phyloP scores from a whole-genome alignment of 1,140 invertebrate species.

The Chironomus tepperi region DNA sequence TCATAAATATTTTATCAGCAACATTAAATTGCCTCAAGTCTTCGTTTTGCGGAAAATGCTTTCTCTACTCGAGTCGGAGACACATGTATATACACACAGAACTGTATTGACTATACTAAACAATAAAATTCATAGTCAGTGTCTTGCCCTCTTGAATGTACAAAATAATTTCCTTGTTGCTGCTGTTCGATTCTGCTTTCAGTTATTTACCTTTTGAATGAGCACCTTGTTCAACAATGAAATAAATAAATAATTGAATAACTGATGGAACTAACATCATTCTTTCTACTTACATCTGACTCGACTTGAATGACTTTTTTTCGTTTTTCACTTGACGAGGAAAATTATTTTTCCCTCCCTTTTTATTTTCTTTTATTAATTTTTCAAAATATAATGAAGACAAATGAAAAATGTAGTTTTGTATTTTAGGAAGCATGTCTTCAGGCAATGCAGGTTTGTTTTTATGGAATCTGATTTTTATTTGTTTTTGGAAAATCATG shows the following conservation, averaged over 20 bases:
- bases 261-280: not conserved
- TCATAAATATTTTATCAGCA: constrained; percentile 3
- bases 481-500: no score
- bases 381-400: not conserved
- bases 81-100: not conserved
- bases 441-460: not conserved
- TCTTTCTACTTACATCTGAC: not conserved
- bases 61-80: not conserved
- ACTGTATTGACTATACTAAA: not conserved
- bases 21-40: constrained; percentile 7
- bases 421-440: not conserved
- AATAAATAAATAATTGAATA: constrained; percentile 15
- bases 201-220: constrained; percentile 8
- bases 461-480: no score
- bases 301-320: not conserved
- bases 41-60: not conserved
- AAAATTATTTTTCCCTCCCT: not conserved
- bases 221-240: constrained; percentile 12
- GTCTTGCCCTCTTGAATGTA: no score
- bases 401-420: not conserved
- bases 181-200: not conserved
- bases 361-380: not conserved
- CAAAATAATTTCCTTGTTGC: not conserved
- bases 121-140: not conserved
- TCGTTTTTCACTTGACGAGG: not conserved